Base-by-base conservation (phyloP, 1,140 invertebrate genomes). In the Tribolium castaneum region DNA sequence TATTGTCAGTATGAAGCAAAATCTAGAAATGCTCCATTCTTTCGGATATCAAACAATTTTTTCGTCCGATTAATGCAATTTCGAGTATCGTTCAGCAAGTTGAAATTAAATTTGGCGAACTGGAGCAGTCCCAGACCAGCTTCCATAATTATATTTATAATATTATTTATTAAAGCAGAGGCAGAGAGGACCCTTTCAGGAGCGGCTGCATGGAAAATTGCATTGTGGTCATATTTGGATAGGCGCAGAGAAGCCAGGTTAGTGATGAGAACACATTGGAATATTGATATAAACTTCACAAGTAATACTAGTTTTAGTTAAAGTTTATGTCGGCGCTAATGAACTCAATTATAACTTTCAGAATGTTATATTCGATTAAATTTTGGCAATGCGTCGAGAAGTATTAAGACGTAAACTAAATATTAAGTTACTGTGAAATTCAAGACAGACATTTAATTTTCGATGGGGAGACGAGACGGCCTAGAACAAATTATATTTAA, bases 291-390 rank as follows among this genome's bases (percentile, higher is more conserved):
- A 73, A 77, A 77, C 76, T 77, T 77, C 76, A 77, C 76, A 77
- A 77, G 76, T 77, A 77, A 77, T 77, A 77, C 76, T 73, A 77
- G 76, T 77, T 77, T 77, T 78, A 78, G 72, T 73, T 75, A 78
- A 75, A 75, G 56, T 78, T 70, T 75, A 78, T 70, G 62, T 75
- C 70, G 77, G 54, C 56, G 56, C 56, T 78, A 78, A 75, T 75
- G 70, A 62, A 78, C 62, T 62, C 52, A 78, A 78, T 74, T 75
- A 75, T 75, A 78, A 78, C 56, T 78, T 78, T 75, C 19, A 78
- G 52, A 78, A 78, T 78, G 80, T 75, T 75, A 35, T 75, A 75
- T 75, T 75, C 72, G 72, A 75, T 75, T 75, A 75, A 75, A 75
- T 75, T 75, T 75, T 75, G 72, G 72, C 72, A 75, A 56, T 75